These are phyloP conservation scores for Drosophila austrosaltans DNA, from an alignment of 2,888 invertebrate species.

Conservation along the genomic window DNA sequence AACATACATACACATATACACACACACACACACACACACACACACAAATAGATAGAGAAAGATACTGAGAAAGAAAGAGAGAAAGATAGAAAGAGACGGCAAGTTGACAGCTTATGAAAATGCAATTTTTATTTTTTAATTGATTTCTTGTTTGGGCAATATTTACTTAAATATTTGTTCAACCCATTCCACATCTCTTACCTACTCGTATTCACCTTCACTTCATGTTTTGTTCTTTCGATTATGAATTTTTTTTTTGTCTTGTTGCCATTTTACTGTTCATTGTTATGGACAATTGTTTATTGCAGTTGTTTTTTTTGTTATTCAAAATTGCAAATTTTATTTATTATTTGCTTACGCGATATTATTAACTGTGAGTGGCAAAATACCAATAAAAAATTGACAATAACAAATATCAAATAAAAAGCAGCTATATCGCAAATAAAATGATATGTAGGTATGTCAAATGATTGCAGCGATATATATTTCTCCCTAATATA, in stretches of 20 bases:
- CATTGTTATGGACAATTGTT: conserved; percentile 19
- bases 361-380: conserved; percentile 51
- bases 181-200: neutral
- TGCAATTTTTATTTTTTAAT: conserved; percentile 73
- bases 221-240: neutral
- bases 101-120: conserved; percentile 72
- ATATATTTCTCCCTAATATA: too few species aligned
- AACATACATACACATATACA: conserved; percentile 53
- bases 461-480: too few species aligned
- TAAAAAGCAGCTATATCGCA: too few species aligned
- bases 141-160: conserved; percentile 72
- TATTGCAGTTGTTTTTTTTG: conserved; percentile 39
- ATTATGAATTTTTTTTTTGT: neutral
- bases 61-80: neutral
- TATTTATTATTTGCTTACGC: conserved; percentile 63
- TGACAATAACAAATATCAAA: neutral
- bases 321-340: conserved; percentile 26
- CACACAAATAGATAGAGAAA: conserved; percentile 32
- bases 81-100: neutral
- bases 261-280: conserved; percentile 8
- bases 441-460: too few species aligned
- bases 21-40: conserved; percentile 45
- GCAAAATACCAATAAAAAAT: conserved; percentile 17
- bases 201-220: neutral
- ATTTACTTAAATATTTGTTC: conserved; percentile 57